Conservation (phyloP, 2,113 vertebrate species). For the Oreochromis aureus region DNA sequence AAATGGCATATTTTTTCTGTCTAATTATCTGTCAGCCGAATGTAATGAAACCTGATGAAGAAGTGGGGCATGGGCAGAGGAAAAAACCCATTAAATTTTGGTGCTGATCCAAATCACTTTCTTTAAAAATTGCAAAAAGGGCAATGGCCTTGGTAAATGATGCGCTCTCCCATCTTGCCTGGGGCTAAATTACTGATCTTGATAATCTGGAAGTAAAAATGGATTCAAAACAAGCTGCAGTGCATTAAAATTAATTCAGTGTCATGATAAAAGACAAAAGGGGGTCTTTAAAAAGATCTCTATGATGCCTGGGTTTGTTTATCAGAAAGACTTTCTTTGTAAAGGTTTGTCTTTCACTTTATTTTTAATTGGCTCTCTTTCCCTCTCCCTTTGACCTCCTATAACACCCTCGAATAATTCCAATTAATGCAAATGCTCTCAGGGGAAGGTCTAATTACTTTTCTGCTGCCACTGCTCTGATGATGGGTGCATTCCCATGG, state of each 20-base stretch:
- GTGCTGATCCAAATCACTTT: not conserved
- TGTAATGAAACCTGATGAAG: not conserved
- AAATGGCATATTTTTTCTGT: not conserved
- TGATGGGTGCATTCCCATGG: slow-evolving; percentile 26
- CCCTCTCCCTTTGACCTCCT: slow-evolving; percentile 24
- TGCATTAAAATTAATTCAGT: not conserved
- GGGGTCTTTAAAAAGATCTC: not conserved
- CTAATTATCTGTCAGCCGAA: not conserved
- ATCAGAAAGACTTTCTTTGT: not conserved
- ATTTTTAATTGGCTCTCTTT: not conserved
- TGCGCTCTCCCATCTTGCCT: not conserved
- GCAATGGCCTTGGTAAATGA: not conserved
- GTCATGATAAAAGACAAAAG: not conserved
- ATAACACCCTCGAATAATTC: slow-evolving; percentile 46
- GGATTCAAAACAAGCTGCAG: not conserved
- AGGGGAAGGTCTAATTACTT: slow-evolving; percentile 49
- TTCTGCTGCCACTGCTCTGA: slow-evolving; percentile 25
- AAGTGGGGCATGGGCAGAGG: not conserved
- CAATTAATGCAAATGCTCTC: slow-evolving; percentile 42
- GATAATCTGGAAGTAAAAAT: not conserved
- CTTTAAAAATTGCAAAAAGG: not conserved
- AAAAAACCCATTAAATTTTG: not conserved
- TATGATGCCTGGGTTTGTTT: not conserved
- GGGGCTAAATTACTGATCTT: not conserved
- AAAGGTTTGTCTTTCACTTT: not conserved